Evolutionary conservation across 1,140 invertebrate species (phyloP), one percentile per base, ranked within the genome.

Genomic region (Caerostris darwini): DNA sequence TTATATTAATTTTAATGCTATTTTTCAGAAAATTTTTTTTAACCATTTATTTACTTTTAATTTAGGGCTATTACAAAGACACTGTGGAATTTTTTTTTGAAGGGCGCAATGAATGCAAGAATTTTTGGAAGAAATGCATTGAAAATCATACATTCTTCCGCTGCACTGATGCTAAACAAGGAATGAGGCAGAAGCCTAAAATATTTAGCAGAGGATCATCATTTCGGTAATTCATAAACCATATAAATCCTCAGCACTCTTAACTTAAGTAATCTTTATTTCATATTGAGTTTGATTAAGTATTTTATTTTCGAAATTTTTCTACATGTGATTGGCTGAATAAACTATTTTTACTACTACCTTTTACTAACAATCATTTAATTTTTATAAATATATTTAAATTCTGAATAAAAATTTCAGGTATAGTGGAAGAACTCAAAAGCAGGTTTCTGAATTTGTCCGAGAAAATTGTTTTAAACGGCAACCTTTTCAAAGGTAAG

Each of bases 61-160:
- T 96, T 3, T 95, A 99, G 98, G 98, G 98, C 94, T 99, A 98
- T 96, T 99, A 99, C 96, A 99, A 99, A 95, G 99, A 99, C 95
- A 98, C 98, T 3, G 99, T 99, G 7, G 99, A 99, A 96, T 99
- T 99, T 96, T 98, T 98, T 96, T 99, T 99, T 96, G 99, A 99
- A 94, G 98, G 98, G 54, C 97, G 99, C 94, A 99, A 99, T 96
- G 98, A 99, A 95, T 99, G 99, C 96, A 99, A 99, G 97, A 99
- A 99, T 96, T 99, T 99, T 96, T 99, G 99, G 99, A 99, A 99
- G 96, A 99, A 99, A 95, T 99, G 99, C 96, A 99, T 99, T 1
- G 99, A 99, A 96, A 99, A 99, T 97, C 99, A 99, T 96, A 98
- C 98, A 53, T 99, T 99, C 96, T 99, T 99, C 96, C 97, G 99